Evolutionary conservation across 2,888 invertebrate genomes (phyloP).

Genomic region (Villa cingulata): DNA sequence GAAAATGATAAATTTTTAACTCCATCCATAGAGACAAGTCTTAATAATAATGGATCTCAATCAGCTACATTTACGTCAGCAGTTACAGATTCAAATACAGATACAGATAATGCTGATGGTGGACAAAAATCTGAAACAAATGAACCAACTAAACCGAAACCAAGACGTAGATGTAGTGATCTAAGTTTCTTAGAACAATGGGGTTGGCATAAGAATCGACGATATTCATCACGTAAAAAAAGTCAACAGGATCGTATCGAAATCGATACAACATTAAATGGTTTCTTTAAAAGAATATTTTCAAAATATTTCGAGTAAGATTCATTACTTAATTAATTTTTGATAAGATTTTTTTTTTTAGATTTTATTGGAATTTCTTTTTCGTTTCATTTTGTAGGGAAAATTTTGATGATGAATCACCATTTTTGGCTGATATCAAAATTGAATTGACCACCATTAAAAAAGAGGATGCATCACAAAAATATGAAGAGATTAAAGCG

Average conservation of each 20-base stretch:
- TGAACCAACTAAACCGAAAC: slow-evolving; percentile 27
- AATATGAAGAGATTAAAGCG: slow-evolving; percentile 7
- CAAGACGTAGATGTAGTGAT: slow-evolving; percentile 56
- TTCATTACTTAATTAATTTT: too few relatives aligned
- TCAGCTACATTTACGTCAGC: slow-evolving; percentile 20
- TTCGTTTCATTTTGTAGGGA: slow-evolving; percentile 13
- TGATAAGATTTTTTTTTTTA: background rate
- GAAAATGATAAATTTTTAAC: slow-evolving; percentile 12
- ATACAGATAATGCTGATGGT: slow-evolving; percentile 13
- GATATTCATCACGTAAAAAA: slow-evolving; percentile 25
- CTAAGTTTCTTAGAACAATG: slow-evolving; percentile 59
- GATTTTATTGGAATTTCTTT: background rate
- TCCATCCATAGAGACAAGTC: slow-evolving; percentile 14
- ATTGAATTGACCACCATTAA: slow-evolving; percentile 5
- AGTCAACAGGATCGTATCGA: slow-evolving; percentile 23
- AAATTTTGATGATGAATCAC: slow-evolving; percentile 19
- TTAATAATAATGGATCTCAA: slow-evolving; percentile 12
- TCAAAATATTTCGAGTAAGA: slow-evolving; percentile 22
- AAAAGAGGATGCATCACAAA: slow-evolving; percentile 4
- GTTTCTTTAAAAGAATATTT: slow-evolving; percentile 22
- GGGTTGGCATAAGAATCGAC: slow-evolving; percentile 51
- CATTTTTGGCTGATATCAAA: slow-evolving; percentile 16
- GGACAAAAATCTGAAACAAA: slow-evolving; percentile 19
- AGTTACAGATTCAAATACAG: slow-evolving; percentile 19
- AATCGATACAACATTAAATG: slow-evolving; percentile 23